Base-by-base conservation (phyloP, 2,113 vertebrate genomes). In the Siniperca knerii region DNA sequence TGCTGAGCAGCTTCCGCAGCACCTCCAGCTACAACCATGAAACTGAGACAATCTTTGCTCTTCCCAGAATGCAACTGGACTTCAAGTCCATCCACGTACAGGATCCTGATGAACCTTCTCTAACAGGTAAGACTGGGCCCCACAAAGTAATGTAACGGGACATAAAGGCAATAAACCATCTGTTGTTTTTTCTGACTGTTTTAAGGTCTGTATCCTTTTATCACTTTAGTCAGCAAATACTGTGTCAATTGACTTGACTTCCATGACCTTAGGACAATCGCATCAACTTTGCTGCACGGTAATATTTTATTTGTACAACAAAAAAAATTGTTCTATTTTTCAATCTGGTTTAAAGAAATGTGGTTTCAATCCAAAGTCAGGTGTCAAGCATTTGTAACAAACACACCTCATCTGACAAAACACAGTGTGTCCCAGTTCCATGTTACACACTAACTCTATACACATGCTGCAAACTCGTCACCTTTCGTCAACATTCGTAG, bases 31-130 rank as follows among this genome's bases (percentile, higher is more conserved):
- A 99, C 92, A 99, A 98, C 94, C 98, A 99, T 25, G 98, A 99
- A 93, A 98, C 98, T 0, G 98, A 99, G 95, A 99, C 98, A 9
- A 99, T 99, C 91, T 99, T 99, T 80, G 98, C 98, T 2, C 94
- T 99, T 79, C 98, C 98, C 84, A 97, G 98, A 88, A 99, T 99
- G 98, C 98, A 99, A 88, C 95, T 99, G 83, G 97, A 98, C 93
- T 99, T 99, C 84, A 99, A 99, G 87, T 99, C 98, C 72, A 99
- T 97, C 92, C 98, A 99, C 2, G 97, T 98, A 29, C 98, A 99
- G 62, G 97, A 99, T 72, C 97, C 98, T 2, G 97, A 98, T 18
- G 98, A 99, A 23, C 98, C 98, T 23, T 96, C 96, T 23, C 92
- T 99, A 58, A 96, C 97, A 90, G 98, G 98, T 95, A 23, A 11